Base-by-base conservation (phyloP, 2,888 invertebrate genomes). In the Mactromeris polynyma region DNA sequence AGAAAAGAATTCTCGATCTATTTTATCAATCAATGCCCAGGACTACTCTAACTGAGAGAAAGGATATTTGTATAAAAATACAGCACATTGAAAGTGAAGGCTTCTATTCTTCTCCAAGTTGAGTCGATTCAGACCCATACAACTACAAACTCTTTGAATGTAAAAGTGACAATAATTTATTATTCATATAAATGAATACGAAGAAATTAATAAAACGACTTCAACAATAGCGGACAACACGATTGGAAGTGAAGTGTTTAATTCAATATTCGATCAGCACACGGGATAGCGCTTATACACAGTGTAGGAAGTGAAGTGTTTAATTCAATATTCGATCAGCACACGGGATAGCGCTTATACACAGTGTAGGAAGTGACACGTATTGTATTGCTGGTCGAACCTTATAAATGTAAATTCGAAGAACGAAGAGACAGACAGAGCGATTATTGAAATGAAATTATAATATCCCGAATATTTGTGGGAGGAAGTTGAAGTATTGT, bases 131-230 rank as follows among this genome's bases (percentile, higher is more conserved):
- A 73, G 36, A 33, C 33, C 73, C 17, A 36, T 73, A 73, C 73
- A 33, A 26, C 19, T 36, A 38, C 31, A 31, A 78, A 78, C n/a
- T 78, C 80, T 86, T 84, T 83, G 80, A 58, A 85, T 85, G 84
- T 81, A 38, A 81, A 42, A 31, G 78, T 87, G 87, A 87, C 89
- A 89, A 89, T 79, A 58, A 69, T 83, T 36, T 38, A 78, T 69
- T 51, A 84, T 79, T 85, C 51, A 73, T 81, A 46, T 81, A 14
- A 54, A 38, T 58, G 33, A 83, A 85, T 82, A 80, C 64, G 58
- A 81, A 83, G 82, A 90, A 88, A 87, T 88, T 87, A 90, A 85
- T 87, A 86, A 88, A 90, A 88, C 86, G 90, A 90, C 79, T 77
- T 81, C 38, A 81, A 81, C 85, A 69, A 38, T 77, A 73, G 54